These are phyloP conservation scores for Coremacera marginata DNA, from an alignment of 2,888 invertebrate genomes.

Conservation along the genomic window DNA sequence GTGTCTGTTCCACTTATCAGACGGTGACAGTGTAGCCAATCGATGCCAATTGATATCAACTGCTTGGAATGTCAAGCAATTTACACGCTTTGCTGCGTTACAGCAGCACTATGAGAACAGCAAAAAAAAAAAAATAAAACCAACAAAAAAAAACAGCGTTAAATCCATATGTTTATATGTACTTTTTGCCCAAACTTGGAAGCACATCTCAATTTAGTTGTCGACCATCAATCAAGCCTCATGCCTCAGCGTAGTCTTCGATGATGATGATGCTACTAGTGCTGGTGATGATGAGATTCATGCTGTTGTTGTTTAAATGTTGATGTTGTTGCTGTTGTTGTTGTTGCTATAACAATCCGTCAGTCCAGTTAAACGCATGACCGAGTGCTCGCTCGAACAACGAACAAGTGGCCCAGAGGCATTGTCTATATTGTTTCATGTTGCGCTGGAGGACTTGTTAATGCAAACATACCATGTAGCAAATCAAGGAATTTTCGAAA, in stretches of 20 bases:
- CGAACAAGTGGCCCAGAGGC: neutral
- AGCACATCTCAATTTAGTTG: constrained; percentile 52
- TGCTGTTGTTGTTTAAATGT: neutral
- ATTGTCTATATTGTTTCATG: constrained; percentile 9
- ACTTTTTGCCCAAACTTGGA: constrained; percentile 42
- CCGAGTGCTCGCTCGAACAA: neutral
- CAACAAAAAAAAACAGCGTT: constrained; percentile 28
- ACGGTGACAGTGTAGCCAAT: neutral
- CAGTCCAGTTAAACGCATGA: neutral
- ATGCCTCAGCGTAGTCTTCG: constrained; percentile 5
- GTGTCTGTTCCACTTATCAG: constrained; percentile 12
- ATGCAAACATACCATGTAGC: neutral
- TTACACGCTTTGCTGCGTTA: constrained; percentile 23
- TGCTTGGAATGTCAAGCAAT: constrained; percentile 35
- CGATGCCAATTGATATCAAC: constrained; percentile 34
- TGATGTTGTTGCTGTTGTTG: neutral
- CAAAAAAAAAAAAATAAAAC: neutral
- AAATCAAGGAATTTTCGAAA: neutral
- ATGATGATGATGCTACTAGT: neutral
- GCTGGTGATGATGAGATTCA: neutral
- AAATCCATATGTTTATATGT: constrained; percentile 29
- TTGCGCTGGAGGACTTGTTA: constrained; percentile 20
- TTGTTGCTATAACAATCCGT: constrained; percentile 9
- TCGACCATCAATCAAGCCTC: constrained; percentile 51
- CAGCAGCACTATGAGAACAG: constrained; percentile 10